A percentile compares a stretch with the other conserved stretches of the same genome.
Evolutionary conservation across 2,888 invertebrate species (phyloP).

Genomic region (Pammene aurita): DNA sequence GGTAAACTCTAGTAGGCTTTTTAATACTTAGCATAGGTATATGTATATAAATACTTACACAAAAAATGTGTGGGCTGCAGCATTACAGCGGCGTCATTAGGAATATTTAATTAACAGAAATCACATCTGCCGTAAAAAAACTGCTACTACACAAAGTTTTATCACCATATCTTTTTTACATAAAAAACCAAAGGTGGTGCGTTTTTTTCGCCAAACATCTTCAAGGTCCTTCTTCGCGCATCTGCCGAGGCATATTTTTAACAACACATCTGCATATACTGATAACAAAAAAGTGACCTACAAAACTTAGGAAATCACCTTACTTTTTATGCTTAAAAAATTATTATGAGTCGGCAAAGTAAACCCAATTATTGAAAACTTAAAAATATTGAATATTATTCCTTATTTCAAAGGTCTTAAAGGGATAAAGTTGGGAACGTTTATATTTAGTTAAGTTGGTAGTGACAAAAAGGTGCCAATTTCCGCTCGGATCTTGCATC

Average conservation of each 20-base stretch:
- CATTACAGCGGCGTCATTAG: slow-evolving; percentile 22
- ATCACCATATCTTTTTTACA: slow-evolving; percentile 45
- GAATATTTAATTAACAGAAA: slow-evolving; percentile 36
- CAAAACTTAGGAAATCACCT: slow-evolving; percentile 67
- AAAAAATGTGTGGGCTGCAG: not conserved
- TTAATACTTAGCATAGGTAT: too few species aligned
- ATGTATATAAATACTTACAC: not conserved
- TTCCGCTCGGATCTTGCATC: slow-evolving; percentile 76
- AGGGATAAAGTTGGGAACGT: slow-evolving; percentile 25
- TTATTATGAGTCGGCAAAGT: slow-evolving; percentile 43
- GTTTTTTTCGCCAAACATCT: slow-evolving; percentile 68
- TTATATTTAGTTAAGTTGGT: slow-evolving; percentile 44
- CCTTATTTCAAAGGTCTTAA: slow-evolving; percentile 48
- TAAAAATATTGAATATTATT: slow-evolving; percentile 41
- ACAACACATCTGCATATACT: slow-evolving; percentile 80
- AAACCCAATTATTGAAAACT: slow-evolving; percentile 1
- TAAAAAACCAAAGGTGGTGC: slow-evolving; percentile 69
- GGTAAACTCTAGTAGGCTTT: too few species aligned
- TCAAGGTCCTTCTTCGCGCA: slow-evolving; percentile 72
- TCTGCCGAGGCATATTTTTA: slow-evolving; percentile 76
- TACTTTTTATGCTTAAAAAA: slow-evolving; percentile 48
- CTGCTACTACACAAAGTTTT: slow-evolving; percentile 34
- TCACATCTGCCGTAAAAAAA: slow-evolving; percentile 37
- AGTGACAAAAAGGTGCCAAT: slow-evolving; percentile 77
- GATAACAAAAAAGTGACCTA: slow-evolving; percentile 82